These are phyloP conservation scores for Pegoplata infirma DNA, from an alignment of 2,888 invertebrate species.

Conservation along the genomic window DNA sequence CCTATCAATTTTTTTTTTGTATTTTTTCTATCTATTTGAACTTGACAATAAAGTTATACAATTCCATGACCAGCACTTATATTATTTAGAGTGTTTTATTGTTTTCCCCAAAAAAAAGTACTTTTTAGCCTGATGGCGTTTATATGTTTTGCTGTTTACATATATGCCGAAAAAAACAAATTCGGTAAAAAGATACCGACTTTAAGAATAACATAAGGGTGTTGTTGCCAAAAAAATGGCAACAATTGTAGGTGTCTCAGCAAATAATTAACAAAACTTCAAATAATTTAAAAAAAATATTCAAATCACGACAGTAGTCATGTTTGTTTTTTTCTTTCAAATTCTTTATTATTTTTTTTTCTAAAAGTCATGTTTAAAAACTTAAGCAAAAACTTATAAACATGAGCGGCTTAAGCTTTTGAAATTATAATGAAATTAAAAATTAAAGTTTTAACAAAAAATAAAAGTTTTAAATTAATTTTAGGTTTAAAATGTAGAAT, in stretches of 20 bases:
- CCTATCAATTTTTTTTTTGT: too few species aligned
- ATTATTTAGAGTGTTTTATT: not conserved
- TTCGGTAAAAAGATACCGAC: not conserved
- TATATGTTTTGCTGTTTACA: not conserved
- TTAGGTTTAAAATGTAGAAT: too few species aligned
- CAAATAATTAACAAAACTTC: conserved; percentile 39
- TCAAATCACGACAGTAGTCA: conserved; percentile 62
- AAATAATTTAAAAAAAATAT: conserved; percentile 31
- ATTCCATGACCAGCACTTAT: not conserved
- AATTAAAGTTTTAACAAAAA: not conserved
- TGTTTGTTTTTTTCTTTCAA: conserved; percentile 25
- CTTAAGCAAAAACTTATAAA: conserved; percentile 20
- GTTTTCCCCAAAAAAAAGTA: not conserved
- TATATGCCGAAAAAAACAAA: not conserved
- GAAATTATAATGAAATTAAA: conserved; percentile 32
- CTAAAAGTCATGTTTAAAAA: conserved; percentile 41
- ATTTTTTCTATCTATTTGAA: not conserved
- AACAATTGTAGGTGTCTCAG: conserved; percentile 37
- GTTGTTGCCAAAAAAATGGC: not conserved
- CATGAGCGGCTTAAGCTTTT: conserved; percentile 44
- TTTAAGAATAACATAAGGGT: not conserved
- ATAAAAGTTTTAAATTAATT: conserved; percentile 1
- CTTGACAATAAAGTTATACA: not conserved
- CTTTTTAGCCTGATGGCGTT: not conserved
- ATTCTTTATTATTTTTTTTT: conserved; percentile 23